These are phyloP conservation scores for Colletes collaris DNA, from an alignment of 2,888 invertebrate genomes.

Conservation along the genomic window DNA sequence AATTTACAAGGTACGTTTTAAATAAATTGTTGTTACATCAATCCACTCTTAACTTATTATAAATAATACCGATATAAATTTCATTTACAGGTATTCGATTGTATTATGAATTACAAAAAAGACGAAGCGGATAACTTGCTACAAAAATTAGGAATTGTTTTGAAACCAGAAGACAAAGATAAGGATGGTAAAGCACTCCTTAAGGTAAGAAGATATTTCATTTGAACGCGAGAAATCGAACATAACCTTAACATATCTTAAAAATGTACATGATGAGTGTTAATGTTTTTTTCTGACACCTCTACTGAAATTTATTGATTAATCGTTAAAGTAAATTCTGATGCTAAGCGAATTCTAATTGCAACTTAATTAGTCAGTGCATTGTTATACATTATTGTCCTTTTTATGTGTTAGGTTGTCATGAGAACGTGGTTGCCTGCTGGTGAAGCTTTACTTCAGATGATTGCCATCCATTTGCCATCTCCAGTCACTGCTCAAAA, in stretches of 20 bases:
- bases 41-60: background rate
- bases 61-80: slow-evolving; percentile 3
- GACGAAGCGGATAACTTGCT: slow-evolving; percentile 95
- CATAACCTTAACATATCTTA: background rate
- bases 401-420: slow-evolving; percentile 87
- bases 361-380: background rate
- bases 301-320: slow-evolving; percentile 79
- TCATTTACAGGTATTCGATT: slow-evolving; percentile 87
- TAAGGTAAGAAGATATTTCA: slow-evolving; percentile 86
- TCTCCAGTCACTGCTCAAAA: slow-evolving; percentile 99
- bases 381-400: slow-evolving; percentile 3
- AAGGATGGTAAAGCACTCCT: slow-evolving; percentile 98
- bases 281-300: slow-evolving; percentile 81
- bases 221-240: background rate
- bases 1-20: slow-evolving; percentile 94
- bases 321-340: slow-evolving; percentile 71
- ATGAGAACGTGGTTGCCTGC: slow-evolving; percentile 99
- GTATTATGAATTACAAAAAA: slow-evolving; percentile 97
- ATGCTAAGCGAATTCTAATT: slow-evolving; percentile 37
- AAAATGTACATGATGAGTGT: slow-evolving; percentile 73
- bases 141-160: slow-evolving; percentile 94
- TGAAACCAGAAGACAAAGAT: slow-evolving; percentile 97
- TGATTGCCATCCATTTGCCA: slow-evolving; percentile 99
- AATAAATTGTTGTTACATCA: background rate
- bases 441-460: slow-evolving; percentile 99